phyloP scores from a whole-genome alignment of 2,797 vertebrate species.

The Alosa sapidissima region DNA sequence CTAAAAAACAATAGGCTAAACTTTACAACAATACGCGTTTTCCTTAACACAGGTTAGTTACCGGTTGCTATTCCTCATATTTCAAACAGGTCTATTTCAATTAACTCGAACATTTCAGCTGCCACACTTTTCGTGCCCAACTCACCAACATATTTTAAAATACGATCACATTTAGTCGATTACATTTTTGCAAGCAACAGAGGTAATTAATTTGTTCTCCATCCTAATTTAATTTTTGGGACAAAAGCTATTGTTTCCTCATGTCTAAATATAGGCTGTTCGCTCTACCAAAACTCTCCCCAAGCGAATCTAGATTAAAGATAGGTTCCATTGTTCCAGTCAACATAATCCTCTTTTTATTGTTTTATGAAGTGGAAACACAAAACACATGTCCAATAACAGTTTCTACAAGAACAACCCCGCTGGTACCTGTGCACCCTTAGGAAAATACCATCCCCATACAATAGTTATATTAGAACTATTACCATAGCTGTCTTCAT shows the following conservation, averaged over 20 bases:
- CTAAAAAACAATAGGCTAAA: neutral
- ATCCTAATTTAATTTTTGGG: neutral
- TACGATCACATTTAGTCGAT: neutral
- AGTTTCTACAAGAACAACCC: slow-evolving; percentile 44
- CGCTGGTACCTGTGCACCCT: neutral
- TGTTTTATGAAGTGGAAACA: slow-evolving; percentile 20
- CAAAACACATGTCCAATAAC: slow-evolving; percentile 37
- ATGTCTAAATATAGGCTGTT: neutral
- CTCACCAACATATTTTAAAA: neutral
- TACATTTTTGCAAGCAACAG: neutral
- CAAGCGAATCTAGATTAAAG: neutral
- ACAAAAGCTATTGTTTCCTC: slow-evolving; percentile 1
- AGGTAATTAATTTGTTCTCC: neutral
- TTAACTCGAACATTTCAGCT: neutral
- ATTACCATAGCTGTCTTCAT: slow-evolving; percentile 97
- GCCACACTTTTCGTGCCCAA: neutral
- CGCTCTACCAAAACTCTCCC: neutral
- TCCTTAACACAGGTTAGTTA: slow-evolving; percentile 37
- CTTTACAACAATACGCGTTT: slow-evolving; percentile 2
- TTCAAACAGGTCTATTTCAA: neutral
- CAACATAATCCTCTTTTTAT: slow-evolving; percentile 40
- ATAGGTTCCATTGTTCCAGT: neutral
- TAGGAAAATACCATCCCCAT: slow-evolving; percentile 25
- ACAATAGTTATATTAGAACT: slow-evolving; percentile 49
- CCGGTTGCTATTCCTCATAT: slow-evolving; percentile 35